Evolutionary conservation across 2,113 vertebrate genomes (phyloP).

Genomic region (Scomber scombrus): DNA sequence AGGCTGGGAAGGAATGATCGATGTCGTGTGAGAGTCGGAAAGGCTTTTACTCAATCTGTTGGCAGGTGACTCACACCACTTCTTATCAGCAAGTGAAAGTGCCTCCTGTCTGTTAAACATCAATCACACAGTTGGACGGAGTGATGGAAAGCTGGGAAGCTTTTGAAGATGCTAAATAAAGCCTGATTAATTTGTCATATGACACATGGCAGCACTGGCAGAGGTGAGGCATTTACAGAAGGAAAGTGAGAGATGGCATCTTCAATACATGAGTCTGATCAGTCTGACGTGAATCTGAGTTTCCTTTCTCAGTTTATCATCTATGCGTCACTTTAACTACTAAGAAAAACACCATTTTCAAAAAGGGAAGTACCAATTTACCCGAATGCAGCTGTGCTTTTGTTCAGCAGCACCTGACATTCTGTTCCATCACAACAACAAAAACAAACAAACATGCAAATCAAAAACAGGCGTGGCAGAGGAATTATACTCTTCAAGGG

Average conservation of each 20-base stretch:
- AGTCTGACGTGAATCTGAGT: not conserved
- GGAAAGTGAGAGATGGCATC: not conserved
- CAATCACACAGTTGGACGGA: slow-evolving; percentile 5
- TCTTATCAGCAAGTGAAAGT: slow-evolving; percentile 20
- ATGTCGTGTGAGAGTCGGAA: slow-evolving; percentile 16
- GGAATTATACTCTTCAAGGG: not conserved
- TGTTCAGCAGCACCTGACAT: not conserved
- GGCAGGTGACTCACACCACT: slow-evolving; percentile 40
- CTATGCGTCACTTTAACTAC: not conserved
- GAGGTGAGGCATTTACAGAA: not conserved
- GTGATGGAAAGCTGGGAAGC: slow-evolving; percentile 26
- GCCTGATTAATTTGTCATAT: slow-evolving; percentile 40
- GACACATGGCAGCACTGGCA: slow-evolving; percentile 4
- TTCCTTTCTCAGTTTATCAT: not conserved
- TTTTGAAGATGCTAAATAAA: slow-evolving; percentile 48
- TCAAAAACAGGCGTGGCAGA: not conserved
- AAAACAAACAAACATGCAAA: slow-evolving; percentile 26
- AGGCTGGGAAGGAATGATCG: slow-evolving; percentile 24
- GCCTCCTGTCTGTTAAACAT: slow-evolving; percentile 29
- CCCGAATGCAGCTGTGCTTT: not conserved
- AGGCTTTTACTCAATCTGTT: slow-evolving; percentile 16
- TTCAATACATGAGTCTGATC: not conserved
- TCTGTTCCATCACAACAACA: slow-evolving; percentile 14
- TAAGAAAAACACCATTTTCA: not conserved
- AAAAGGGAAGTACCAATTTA: slow-evolving; percentile 18